A percentile compares a stretch with the other conserved stretches of the same genome.
These are phyloP conservation scores for Martes martes DNA, from an alignment of 2,113 vertebrate species.

Conservation along the genomic window DNA sequence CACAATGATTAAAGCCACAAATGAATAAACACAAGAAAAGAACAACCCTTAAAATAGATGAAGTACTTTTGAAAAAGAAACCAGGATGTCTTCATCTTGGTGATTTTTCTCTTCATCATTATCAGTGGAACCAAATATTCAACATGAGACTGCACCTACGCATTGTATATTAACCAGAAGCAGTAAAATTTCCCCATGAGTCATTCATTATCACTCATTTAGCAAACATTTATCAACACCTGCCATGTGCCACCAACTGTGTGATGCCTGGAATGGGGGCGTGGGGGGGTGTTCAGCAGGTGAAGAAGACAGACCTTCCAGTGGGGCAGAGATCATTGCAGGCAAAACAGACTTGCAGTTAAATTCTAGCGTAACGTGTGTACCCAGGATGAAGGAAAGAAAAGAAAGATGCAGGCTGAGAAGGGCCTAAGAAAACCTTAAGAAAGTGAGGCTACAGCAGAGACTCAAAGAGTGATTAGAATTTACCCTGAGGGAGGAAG, in stretches of 20 bases:
- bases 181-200: constrained; percentile 18
- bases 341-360: neutral
- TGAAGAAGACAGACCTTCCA: neutral
- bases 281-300: neutral
- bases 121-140: constrained; percentile 31
- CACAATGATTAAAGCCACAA: neutral
- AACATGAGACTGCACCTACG: neutral
- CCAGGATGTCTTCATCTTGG: neutral
- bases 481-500: neutral
- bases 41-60: neutral
- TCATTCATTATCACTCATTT: neutral
- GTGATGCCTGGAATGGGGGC: neutral
- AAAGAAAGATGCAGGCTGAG: neutral
- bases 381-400: neutral
- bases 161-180: neutral
- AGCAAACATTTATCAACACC: neutral
- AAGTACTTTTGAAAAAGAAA: constrained; percentile 36
- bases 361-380: too few species aligned
- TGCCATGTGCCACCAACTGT: neutral
- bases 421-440: neutral
- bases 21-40: neutral
- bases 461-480: neutral
- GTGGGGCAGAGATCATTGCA: neutral
- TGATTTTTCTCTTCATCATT: neutral
- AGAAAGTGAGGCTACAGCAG: neutral